Evolutionary conservation across 2,888 invertebrate genomes (phyloP).

Genomic region (Ischnura elegans): DNA sequence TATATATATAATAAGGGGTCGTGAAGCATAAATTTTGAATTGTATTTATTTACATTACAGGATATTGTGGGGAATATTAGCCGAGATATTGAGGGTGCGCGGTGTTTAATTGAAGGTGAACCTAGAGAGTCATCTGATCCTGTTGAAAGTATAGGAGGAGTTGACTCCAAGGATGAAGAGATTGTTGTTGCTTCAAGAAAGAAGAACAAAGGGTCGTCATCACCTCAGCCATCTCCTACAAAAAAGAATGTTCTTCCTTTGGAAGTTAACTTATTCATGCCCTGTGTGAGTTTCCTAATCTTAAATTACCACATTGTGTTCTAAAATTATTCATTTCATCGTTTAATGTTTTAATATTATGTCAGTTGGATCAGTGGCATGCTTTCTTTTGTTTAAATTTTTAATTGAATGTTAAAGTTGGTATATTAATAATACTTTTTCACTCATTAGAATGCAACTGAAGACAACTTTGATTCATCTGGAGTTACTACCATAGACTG

Average conservation of each 20-base stretch:
- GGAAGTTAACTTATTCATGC: conserved; percentile 85
- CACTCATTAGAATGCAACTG: conserved; percentile 78
- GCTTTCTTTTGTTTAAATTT: too few relatives aligned
- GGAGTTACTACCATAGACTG: conserved; percentile 80
- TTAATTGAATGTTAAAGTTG: too few relatives aligned
- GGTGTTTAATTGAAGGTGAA: conserved; percentile 88
- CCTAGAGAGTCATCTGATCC: conserved; percentile 82
- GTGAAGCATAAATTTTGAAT: too few relatives aligned
- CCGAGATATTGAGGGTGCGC: conserved; percentile 82
- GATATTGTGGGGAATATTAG: conserved; percentile 82
- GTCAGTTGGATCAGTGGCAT: too few relatives aligned
- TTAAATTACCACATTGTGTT: conserved; percentile 68
- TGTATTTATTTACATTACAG: conserved; percentile 76
- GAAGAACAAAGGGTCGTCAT: background rate
- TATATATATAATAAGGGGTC: too few relatives aligned
- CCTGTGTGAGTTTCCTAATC: conserved; percentile 82
- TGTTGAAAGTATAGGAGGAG: conserved; percentile 81
- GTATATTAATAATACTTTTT: conserved; percentile 52
- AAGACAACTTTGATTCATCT: conserved; percentile 76
- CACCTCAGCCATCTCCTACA: conserved; percentile 71
- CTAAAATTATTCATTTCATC: too few relatives aligned
- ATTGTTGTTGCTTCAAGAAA: conserved; percentile 69
- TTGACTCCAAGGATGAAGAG: conserved; percentile 78
- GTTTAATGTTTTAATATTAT: too few relatives aligned
- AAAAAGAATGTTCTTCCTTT: conserved; percentile 78